Conservation (phyloP, 2,797 vertebrate genomes). For the Cossypha niveicapilla region DNA sequence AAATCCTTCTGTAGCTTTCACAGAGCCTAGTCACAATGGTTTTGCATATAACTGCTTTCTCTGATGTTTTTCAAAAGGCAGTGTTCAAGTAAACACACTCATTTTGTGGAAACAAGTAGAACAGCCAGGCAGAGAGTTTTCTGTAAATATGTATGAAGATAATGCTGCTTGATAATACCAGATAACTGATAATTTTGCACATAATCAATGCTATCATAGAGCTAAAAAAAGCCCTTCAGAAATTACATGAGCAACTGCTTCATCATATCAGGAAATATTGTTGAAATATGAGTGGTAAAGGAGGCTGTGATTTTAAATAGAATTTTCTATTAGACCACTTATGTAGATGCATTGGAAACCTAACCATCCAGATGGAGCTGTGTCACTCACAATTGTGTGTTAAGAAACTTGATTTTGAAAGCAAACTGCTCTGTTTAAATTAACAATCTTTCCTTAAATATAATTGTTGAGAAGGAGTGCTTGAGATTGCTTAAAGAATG, state of each 20-base stretch:
- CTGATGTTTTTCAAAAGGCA: not conserved
- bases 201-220: not conserved
- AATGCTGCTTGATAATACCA: not conserved
- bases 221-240: not conserved
- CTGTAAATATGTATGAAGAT: not conserved
- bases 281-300: not conserved
- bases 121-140: not conserved
- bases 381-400: not conserved
- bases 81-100: not conserved
- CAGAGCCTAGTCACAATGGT: not conserved
- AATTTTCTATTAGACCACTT: not conserved
- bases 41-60: not conserved
- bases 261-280: not conserved
- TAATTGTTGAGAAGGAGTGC: not conserved
- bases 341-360: not conserved
- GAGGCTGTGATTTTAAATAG: not conserved
- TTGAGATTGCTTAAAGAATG: not conserved
- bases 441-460: not conserved
- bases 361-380: not conserved
- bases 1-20: not conserved
- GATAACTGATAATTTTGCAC: not conserved
- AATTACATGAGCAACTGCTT: not conserved
- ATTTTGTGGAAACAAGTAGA: not conserved
- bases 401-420: not conserved
- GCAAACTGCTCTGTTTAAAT: not conserved